Base-by-base conservation (phyloP, 2,888 invertebrate species). In the Nephrotoma flavescens region DNA sequence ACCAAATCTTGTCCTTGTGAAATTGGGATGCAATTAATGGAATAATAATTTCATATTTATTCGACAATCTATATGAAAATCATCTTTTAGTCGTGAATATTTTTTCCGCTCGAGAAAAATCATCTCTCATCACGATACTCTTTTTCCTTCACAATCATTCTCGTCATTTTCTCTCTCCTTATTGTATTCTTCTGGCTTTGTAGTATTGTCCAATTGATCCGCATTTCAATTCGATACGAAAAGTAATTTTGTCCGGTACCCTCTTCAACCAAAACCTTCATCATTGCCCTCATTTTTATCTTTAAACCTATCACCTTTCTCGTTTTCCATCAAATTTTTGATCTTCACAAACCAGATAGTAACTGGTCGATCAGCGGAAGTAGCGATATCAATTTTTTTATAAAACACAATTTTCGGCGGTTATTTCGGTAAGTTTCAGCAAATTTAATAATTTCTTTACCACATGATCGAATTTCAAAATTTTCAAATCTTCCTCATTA, bases 11-110 rank as follows among this genome's bases (percentile, higher is more conserved):
- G 91, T 99, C 99, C 91, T 99, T 99, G 84, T 99, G 94, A 92
- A 99, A 99, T 91, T 99, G 97, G 88, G 99, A 99, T 19, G 99
- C 99, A 88, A 99, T 98, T 92, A 99, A 99, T 0, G 99, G 97
- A 90, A 99, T 98, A 87, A 99, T 96, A 89, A 91, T 97, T 85
- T 99, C 99, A 99, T 99, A n/a, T 99, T 99, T 86, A 99, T 96
- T 6, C 99, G 94, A 88, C 98, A 96, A 0, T 99, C 99, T 0
- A 98, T 99, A 86, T 98, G 94, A 91, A 97, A 99, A 92, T 99
- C 99, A 31, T 99, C 99, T 92, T 94, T 97, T 45, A 98, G 93
- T 88, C 98, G 94, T 0, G 98, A 96, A 0, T 98, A 96, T 89
- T 97, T 96, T 0, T 98, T 98, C 0, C 99, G 99, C 91, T 99